Evolutionary conservation across 35 echinoderm and acorn worm genomes (phyloP).

Genomic region (Lytechinus pictus): DNA sequence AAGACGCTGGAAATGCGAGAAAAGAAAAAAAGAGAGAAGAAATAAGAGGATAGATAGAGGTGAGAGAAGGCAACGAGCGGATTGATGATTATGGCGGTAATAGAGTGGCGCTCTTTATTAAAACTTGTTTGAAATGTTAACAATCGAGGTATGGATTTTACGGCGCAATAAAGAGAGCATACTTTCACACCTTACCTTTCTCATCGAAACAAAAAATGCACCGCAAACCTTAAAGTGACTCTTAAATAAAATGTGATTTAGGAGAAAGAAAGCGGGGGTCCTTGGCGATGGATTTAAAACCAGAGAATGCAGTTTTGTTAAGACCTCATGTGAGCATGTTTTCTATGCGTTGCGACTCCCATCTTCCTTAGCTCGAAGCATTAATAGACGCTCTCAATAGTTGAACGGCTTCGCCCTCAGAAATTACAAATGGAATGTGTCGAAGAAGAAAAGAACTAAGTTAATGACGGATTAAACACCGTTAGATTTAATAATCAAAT

Average conservation of each 20-base stretch:
- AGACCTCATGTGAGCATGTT: not conserved
- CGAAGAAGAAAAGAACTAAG: not conserved
- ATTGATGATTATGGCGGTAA: constrained; percentile 10
- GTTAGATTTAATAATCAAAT: constrained; percentile 30
- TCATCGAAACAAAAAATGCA: not conserved
- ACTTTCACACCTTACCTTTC: constrained; percentile 26
- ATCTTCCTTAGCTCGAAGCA: not conserved
- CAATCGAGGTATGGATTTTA: not conserved
- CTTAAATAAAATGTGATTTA: not conserved
- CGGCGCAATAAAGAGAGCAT: not conserved
- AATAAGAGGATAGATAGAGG: not conserved
- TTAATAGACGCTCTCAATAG: not conserved
- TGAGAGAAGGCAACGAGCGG: constrained; percentile 29
- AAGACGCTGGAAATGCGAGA: not conserved
- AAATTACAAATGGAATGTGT: constrained; percentile 17
- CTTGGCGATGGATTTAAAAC: not conserved
- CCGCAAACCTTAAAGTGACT: not conserved
- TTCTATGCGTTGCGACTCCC: not conserved
- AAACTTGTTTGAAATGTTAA: not conserved
- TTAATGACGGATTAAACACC: constrained; percentile 32
- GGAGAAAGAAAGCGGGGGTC: not conserved
- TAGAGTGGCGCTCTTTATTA: not conserved
- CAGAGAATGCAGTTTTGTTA: not conserved
- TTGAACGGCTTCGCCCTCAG: not conserved
- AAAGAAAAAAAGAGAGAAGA: not conserved